Conservation (phyloP, 2,888 invertebrate genomes). For the Hypselothyrea guttata region DNA sequence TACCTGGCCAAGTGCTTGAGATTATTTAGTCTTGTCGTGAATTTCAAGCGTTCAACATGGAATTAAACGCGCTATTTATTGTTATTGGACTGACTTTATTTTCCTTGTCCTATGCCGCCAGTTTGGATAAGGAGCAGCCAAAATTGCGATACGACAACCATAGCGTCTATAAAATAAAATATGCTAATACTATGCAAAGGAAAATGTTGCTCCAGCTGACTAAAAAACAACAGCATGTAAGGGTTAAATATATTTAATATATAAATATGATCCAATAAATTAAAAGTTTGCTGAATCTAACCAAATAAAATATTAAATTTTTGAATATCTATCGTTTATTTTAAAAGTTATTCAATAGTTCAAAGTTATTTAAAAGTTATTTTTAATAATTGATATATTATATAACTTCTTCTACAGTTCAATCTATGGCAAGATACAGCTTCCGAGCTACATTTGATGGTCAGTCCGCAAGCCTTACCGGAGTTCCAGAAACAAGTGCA, state of each 20-base stretch:
- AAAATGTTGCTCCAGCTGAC: constrained; percentile 18
- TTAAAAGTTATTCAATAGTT: background rate
- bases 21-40: constrained; percentile 1
- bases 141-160: constrained; percentile 39
- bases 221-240: constrained; percentile 34
- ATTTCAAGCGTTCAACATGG: constrained; percentile 23
- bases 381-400: background rate
- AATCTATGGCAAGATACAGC: constrained; percentile 53
- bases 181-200: constrained; percentile 7
- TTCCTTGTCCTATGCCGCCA: background rate
- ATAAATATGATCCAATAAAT: no score
- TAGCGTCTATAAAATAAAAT: constrained; percentile 28
- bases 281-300: no score
- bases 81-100: background rate
- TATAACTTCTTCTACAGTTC: constrained; percentile 26
- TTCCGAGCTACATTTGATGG: constrained; percentile 83
- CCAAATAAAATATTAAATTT: no score
- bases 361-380: background rate
- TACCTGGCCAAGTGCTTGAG: background rate
- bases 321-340: no score
- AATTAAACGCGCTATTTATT: background rate
- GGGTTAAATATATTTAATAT: no score
- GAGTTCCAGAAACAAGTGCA: constrained; percentile 54
- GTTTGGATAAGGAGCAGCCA: background rate
- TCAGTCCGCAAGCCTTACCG: constrained; percentile 84